phyloP scores from a whole-genome alignment of 2,113 vertebrate species.

The Rhegmatorhina hoffmannsi region DNA sequence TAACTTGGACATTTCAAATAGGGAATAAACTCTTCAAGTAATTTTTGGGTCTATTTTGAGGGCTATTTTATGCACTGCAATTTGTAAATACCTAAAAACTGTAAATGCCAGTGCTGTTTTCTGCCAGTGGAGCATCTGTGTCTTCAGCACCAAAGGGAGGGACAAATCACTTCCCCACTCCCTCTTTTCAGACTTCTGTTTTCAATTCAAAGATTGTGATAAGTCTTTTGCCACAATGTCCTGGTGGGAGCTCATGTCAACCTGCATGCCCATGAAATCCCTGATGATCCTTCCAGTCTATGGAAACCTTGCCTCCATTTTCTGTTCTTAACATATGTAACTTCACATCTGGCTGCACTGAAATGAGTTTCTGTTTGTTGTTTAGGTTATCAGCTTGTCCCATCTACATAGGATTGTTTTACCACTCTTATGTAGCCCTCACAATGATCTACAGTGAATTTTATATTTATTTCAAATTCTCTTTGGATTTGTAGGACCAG shows the following conservation, averaged over 20 bases:
- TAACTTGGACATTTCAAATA: not conserved
- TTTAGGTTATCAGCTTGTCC: not conserved
- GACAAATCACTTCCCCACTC: not conserved
- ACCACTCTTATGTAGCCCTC: not conserved
- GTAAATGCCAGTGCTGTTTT: not conserved
- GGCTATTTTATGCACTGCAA: not conserved
- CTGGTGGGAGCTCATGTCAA: not conserved
- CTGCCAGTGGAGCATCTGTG: not conserved
- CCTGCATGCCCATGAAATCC: not conserved
- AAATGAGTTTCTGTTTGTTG: not conserved
- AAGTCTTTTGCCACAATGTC: not conserved
- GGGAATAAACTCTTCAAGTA: not conserved
- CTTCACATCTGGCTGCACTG: not conserved
- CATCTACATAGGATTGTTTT: not conserved
- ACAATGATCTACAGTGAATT: not conserved
- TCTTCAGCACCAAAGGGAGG: not conserved
- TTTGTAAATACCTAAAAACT: not conserved
- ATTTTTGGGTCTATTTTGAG: not conserved
- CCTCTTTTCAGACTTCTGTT: not conserved
- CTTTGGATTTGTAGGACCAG: not conserved
- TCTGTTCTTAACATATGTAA: not conserved
- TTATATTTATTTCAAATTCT: not conserved
- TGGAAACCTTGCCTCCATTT: not conserved
- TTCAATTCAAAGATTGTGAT: not conserved
- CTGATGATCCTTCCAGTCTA: not conserved